Percentiles rank a stretch among this genome's conserved stretches.
Conservation (phyloP, 1,140 invertebrate species). For the Macrocentrus cingulum region DNA sequence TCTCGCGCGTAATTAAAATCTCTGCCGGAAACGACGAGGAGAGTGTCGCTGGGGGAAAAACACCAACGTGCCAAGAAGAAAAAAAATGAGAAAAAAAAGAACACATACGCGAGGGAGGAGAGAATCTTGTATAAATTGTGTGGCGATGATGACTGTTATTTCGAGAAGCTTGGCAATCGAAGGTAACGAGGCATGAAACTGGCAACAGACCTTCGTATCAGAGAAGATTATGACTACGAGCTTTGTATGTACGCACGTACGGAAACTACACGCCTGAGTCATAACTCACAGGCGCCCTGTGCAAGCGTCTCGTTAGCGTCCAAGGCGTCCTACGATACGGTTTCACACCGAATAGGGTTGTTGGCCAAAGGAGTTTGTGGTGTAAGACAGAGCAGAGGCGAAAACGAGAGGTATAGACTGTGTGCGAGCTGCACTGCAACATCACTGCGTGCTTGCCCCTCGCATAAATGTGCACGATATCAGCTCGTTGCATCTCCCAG, state of each 20-base stretch:
- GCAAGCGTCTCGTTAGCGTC: too few relatives aligned
- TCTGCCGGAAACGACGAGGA: constrained; percentile 23
- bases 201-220: constrained; percentile 52
- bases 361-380: too few relatives aligned
- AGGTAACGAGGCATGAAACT: constrained; percentile 60
- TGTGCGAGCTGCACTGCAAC: not conserved
- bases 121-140: constrained; percentile 11
- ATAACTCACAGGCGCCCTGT: too few relatives aligned
- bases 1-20: constrained; percentile 21
- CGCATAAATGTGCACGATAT: constrained; percentile 45
- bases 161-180: constrained; percentile 21
- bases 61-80: not conserved
- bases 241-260: too few relatives aligned
- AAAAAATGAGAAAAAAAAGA: constrained; percentile 3
- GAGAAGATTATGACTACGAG: constrained; percentile 15
- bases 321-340: too few relatives aligned
- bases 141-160: too few relatives aligned
- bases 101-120: constrained; percentile 44
- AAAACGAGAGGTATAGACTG: not conserved
- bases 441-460: not conserved
- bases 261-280: too few relatives aligned
- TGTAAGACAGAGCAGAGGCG: too few relatives aligned
- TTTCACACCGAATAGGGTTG: too few relatives aligned
- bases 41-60: constrained; percentile 16
- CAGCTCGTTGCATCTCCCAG: constrained; percentile 41